Percentiles rank a stretch among this genome's conserved stretches.
Evolutionary conservation across 2,888 invertebrate species (phyloP).

Genomic region (Cheiracanthium punctorium): DNA sequence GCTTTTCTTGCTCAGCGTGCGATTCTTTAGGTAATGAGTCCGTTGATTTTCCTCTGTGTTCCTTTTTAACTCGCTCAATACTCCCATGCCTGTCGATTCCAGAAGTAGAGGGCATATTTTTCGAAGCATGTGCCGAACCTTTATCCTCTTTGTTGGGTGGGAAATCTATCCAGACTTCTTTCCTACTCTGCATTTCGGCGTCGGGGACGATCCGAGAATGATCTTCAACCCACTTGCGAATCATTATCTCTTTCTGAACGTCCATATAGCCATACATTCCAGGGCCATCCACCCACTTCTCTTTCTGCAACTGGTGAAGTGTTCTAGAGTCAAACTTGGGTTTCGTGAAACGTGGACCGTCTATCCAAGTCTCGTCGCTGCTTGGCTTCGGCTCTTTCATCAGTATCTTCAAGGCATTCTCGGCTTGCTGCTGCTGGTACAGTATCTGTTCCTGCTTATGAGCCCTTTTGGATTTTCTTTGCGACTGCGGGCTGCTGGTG

Average conservation of each 20-base stretch:
- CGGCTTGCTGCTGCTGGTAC: conserved; percentile 46
- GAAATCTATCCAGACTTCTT: conserved; percentile 70
- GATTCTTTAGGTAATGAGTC: neutral
- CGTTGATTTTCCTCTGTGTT: conserved; percentile 21
- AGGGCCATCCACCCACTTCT: conserved; percentile 97
- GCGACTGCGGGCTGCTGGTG: conserved; percentile 52
- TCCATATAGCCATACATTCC: conserved; percentile 89
- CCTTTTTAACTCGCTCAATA: conserved; percentile 31
- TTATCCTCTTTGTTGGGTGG: conserved; percentile 41
- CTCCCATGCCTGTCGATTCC: conserved; percentile 25
- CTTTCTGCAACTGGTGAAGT: conserved; percentile 78
- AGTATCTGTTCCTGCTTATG: conserved; percentile 45
- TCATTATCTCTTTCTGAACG: conserved; percentile 93
- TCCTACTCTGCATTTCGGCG: conserved; percentile 83
- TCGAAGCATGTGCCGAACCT: neutral
- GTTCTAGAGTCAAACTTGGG: conserved; percentile 71
- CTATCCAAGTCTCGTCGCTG: conserved; percentile 96
- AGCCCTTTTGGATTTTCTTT: conserved; percentile 52
- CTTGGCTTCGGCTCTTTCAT: conserved; percentile 44
- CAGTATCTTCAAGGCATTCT: conserved; percentile 31
- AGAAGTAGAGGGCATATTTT: neutral
- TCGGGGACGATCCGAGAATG: conserved; percentile 81
- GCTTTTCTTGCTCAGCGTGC: conserved; percentile 19
- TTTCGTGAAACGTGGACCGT: conserved; percentile 87
- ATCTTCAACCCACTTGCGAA: conserved; percentile 91